phyloP scores from a whole-genome alignment of 2,888 invertebrate species.

The Drosophila maculinotata region DNA sequence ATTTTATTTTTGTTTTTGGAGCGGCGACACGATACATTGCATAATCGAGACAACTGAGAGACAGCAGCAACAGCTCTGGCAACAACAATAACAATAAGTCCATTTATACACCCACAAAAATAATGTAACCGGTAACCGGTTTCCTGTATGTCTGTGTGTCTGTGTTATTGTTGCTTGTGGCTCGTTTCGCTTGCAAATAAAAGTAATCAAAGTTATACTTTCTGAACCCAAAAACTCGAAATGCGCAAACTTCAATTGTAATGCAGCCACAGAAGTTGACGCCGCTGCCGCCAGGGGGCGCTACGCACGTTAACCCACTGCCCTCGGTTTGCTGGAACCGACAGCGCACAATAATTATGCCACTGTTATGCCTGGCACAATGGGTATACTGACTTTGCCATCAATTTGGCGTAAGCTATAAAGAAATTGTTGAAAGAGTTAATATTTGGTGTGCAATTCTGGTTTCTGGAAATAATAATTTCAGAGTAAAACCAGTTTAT shows the following conservation, averaged over 20 bases:
- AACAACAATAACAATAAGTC: constrained; percentile 45
- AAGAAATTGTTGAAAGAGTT: no score
- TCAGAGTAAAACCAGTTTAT: no score
- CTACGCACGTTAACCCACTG: constrained; percentile 71
- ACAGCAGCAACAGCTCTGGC: constrained; percentile 16
- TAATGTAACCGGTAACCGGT: constrained; percentile 52
- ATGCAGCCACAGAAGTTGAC: constrained; percentile 33
- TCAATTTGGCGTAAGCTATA: neutral
- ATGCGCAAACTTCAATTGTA: constrained; percentile 58
- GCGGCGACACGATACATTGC: constrained; percentile 70
- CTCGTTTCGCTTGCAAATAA: constrained; percentile 51
- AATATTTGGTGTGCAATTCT: no score
- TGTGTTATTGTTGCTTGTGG: constrained; percentile 17
- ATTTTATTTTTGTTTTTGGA: constrained; percentile 47
- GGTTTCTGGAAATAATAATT: no score
- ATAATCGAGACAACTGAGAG: constrained; percentile 53
- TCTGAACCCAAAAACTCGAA: constrained; percentile 48
- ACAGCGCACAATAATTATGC: constrained; percentile 54
- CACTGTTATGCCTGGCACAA: constrained; percentile 1
- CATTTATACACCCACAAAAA: constrained; percentile 65
- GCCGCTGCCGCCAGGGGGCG: constrained; percentile 41
- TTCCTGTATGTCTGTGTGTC: constrained; percentile 31
- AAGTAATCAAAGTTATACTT: constrained; percentile 57
- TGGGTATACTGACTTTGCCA: constrained; percentile 16
- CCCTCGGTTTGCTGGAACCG: constrained; percentile 50